phyloP scores from a whole-genome alignment of 2,888 invertebrate species.

The Chamaedrilus cognettii region DNA sequence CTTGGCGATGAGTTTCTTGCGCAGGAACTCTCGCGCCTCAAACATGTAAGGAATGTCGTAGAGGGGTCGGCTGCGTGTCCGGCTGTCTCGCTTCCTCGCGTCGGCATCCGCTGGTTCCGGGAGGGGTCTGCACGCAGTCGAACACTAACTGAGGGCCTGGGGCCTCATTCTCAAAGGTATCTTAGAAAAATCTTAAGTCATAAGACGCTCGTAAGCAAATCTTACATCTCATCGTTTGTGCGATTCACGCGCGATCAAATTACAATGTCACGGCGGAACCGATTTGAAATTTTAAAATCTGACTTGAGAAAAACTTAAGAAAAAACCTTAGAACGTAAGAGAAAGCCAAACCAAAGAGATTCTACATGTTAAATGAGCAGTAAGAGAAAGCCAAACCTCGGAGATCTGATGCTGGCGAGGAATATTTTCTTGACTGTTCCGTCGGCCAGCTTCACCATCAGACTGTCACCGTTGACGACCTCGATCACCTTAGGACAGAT shows the following conservation, averaged over 20 bases:
- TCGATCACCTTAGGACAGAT: slow-evolving; percentile 66
- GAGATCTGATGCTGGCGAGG: slow-evolving; percentile 92
- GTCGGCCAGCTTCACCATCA: slow-evolving; percentile 80
- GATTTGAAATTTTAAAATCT: no score
- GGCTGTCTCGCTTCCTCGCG: slow-evolving; percentile 32
- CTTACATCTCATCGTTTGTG: no score
- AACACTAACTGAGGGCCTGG: no score
- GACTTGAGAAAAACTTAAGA: no score
- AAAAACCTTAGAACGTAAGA: no score
- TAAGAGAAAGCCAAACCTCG: no score
- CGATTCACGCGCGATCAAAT: no score
- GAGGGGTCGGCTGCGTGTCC: slow-evolving; percentile 68
- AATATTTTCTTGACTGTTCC: slow-evolving; percentile 87
- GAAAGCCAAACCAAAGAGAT: no score
- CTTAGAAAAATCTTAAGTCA: no score
- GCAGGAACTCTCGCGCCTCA: slow-evolving; percentile 94
- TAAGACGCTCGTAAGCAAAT: not conserved
- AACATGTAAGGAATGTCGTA: slow-evolving; percentile 99
- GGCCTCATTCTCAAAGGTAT: no score
- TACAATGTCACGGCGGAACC: no score
- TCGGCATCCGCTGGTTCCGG: slow-evolving; percentile 22
- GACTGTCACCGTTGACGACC: slow-evolving; percentile 90
- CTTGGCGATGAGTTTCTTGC: slow-evolving; percentile 94
- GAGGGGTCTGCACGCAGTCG: not conserved
- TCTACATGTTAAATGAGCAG: no score